Base-by-base conservation (phyloP, 2,888 invertebrate species). In the Lagria hirta region DNA sequence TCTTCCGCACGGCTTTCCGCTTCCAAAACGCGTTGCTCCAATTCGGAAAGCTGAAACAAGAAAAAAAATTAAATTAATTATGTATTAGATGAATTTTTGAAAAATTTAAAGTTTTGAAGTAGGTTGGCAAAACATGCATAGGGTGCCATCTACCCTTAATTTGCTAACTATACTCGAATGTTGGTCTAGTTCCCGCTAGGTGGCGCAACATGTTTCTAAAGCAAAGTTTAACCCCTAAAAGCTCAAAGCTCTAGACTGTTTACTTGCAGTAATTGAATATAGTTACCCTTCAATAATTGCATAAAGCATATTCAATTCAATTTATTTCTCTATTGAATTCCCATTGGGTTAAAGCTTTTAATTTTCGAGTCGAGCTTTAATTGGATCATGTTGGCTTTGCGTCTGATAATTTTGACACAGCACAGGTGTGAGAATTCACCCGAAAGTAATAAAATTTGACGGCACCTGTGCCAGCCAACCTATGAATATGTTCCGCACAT, bases 1-100 rank as follows among this genome's bases (percentile, higher is more conserved):
- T 91, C 90, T 69, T 92, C 92, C 35, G 93, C 93, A 62, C 93
- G 80, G 62, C 88, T 85, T 75, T 94, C 94, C 61, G 93, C 93
- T 73, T 93, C 92, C 73, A 90, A 79, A 69, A 92, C 91, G 64
- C 92, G 82, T 70, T 90, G 89, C 75, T 94, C 93, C 75, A 94
- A 80, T 79, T 94, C 93, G 72, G 91, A 88, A 76, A 94, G 84
- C 93, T 94, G 82, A 52, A 85, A 86, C 62, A 69, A 69, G 66
- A 74, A 66, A 62, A 15, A 17, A 23, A 33, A 22, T n/a, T 37
- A 17, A 22, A 38, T 10, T 30, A 38, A 23, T n/a, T 21, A 28
- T 6, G 2, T 3, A 6, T 10, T 2, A 5, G 8, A 6, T 5
- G 20, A 18, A 6, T 18, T 18, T 6, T 18, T 6, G 5, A 43